phyloP scores from a whole-genome alignment of 2,797 vertebrate genomes.

The Hippoglossus hippoglossus region DNA sequence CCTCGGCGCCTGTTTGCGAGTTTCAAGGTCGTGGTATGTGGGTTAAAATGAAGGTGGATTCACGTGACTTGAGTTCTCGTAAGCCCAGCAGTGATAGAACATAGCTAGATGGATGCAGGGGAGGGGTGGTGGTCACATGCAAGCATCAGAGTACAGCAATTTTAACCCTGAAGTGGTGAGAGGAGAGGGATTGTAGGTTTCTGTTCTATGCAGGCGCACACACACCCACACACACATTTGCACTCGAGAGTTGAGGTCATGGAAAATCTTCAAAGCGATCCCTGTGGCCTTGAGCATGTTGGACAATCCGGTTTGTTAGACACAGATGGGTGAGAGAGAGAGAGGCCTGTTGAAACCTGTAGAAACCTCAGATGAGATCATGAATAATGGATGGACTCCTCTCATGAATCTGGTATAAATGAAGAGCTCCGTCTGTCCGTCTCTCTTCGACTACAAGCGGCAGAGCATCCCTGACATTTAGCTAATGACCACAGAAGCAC shows the following conservation, averaged over 20 bases:
- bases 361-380: constrained; percentile 52
- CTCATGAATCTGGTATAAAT: constrained; percentile 33
- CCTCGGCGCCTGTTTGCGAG: constrained; percentile 34
- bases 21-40: constrained; percentile 56
- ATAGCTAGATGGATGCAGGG: neutral
- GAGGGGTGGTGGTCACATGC: constrained; percentile 44
- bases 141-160: constrained; percentile 13
- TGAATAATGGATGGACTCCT: constrained; percentile 72
- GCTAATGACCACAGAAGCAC: constrained; percentile 60
- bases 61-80: constrained; percentile 41
- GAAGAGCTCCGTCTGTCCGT: constrained; percentile 34
- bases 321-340: constrained; percentile 58
- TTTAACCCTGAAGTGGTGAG: constrained; percentile 40
- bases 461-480: constrained; percentile 73
- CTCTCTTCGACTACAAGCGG: constrained; percentile 40
- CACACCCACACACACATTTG: constrained; percentile 34
- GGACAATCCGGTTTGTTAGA: constrained; percentile 67
- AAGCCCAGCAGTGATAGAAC: constrained; percentile 32
- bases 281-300: constrained; percentile 63
- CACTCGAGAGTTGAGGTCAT: constrained; percentile 66
- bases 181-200: constrained; percentile 23
- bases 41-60: constrained; percentile 59
- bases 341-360: constrained; percentile 68
- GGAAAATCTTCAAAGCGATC: constrained; percentile 76
- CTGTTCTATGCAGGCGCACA: constrained; percentile 43